A percentile compares a stretch with the other conserved stretches of the same genome.
These are phyloP conservation scores for Phoxinus dragarum DNA, from an alignment of 2,797 vertebrate genomes.

Conservation along the genomic window DNA sequence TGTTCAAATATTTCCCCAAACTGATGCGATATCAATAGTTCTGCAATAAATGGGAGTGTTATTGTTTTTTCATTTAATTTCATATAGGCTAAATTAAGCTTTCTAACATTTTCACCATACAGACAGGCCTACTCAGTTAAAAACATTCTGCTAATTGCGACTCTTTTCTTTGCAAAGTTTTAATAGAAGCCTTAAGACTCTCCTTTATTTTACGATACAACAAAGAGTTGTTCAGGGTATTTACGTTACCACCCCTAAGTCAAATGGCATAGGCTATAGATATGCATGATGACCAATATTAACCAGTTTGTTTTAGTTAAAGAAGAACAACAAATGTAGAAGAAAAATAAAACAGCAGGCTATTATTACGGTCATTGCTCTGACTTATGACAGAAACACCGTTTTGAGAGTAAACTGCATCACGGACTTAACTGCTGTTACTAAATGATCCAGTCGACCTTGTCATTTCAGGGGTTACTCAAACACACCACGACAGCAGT, in stretches of 20 bases:
- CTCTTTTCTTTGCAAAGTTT: background rate
- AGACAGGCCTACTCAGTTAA: background rate
- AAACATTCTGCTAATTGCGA: background rate
- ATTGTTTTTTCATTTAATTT: background rate
- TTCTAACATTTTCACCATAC: background rate
- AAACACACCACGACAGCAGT: background rate
- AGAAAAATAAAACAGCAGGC: conserved; percentile 28
- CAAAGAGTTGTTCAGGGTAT: background rate
- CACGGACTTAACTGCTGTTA: background rate
- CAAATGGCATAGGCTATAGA: conserved; percentile 61
- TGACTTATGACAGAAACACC: background rate
- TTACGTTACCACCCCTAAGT: conserved; percentile 37
- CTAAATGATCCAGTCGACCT: background rate
- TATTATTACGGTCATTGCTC: background rate
- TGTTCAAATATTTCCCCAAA: background rate
- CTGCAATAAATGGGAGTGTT: background rate
- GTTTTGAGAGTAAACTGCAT: background rate
- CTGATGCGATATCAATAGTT: background rate
- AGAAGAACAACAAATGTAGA: conserved; percentile 49
- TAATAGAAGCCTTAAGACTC: background rate
- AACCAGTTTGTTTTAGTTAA: conserved; percentile 45
- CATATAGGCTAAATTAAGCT: background rate
- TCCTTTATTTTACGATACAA: background rate
- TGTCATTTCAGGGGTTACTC: background rate
- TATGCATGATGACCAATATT: conserved; percentile 54